Percentiles rank a stretch among this genome's conserved stretches.
phyloP scores from a whole-genome alignment of 2,888 invertebrate genomes.

The Exephanes ischioxanthus region DNA sequence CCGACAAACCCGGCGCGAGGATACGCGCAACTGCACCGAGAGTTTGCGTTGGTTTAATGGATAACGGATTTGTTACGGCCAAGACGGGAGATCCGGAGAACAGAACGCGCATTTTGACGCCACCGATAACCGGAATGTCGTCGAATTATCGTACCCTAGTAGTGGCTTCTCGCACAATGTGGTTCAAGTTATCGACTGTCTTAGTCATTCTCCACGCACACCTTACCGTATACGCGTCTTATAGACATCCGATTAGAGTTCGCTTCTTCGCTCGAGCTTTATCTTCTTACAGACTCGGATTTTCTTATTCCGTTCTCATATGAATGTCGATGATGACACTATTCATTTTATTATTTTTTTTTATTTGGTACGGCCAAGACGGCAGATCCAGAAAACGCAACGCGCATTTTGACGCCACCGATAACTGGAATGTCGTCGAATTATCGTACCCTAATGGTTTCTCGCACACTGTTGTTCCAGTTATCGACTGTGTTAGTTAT shows the following conservation, averaged over 20 bases:
- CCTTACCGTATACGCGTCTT: not conserved
- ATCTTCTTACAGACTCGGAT: not conserved
- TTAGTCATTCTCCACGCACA: not conserved
- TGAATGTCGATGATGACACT: not conserved
- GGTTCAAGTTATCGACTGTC: not conserved
- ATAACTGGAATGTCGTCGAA: not conserved
- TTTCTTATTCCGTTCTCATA: conserved; percentile 5
- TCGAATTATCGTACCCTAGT: conserved; percentile 2
- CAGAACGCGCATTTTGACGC: not conserved
- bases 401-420: not conserved
- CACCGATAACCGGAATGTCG: not conserved
- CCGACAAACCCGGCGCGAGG: conserved; percentile 60
- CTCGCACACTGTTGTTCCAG: not conserved
- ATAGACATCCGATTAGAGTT: not conserved
- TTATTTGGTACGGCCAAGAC: conserved; percentile 36
- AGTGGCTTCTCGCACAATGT: not conserved
- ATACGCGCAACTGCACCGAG: not conserved
- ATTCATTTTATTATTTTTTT: not conserved
- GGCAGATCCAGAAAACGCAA: not conserved
- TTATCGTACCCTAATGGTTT: conserved; percentile 3
- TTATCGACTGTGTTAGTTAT: not conserved
- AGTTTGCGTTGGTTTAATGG: conserved; percentile 46
- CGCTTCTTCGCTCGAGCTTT: not conserved
- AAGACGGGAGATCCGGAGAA: not conserved
- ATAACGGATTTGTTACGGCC: conserved; percentile 49